A percentile compares a stretch with the other conserved stretches of the same genome.
These are phyloP conservation scores for Hololepta plana DNA, from an alignment of 2,888 invertebrate species.

Conservation along the genomic window DNA sequence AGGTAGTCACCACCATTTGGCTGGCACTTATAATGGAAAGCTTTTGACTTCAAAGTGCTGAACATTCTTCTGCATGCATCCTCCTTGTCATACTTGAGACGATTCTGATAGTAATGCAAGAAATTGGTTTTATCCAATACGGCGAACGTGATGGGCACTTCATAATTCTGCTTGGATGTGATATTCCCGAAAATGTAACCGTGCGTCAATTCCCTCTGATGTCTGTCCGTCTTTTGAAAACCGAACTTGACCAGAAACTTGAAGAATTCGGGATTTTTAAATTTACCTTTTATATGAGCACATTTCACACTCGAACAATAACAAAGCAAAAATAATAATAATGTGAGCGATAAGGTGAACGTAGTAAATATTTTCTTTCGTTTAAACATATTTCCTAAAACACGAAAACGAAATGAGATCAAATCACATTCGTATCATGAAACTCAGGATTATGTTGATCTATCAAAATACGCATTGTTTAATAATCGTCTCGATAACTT, in stretches of 20 bases:
- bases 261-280: slow-evolving; percentile 58
- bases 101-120: slow-evolving; percentile 75
- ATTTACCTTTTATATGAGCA: slow-evolving; percentile 45
- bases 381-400: too few relatives aligned
- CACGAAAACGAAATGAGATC: too few relatives aligned
- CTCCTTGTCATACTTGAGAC: slow-evolving; percentile 43
- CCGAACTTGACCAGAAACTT: slow-evolving; percentile 90
- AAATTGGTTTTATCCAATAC: slow-evolving; percentile 79
- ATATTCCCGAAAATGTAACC: slow-evolving; percentile 96
- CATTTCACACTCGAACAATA: too few relatives aligned
- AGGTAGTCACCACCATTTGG: slow-evolving; percentile 61
- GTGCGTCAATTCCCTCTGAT: slow-evolving; percentile 68
- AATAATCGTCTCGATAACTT: too few relatives aligned
- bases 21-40: slow-evolving; percentile 73
- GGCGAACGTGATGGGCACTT: slow-evolving; percentile 62
- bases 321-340: too few relatives aligned
- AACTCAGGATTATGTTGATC: too few relatives aligned
- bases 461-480: too few relatives aligned
- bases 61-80: slow-evolving; percentile 77
- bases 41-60: slow-evolving; percentile 57
- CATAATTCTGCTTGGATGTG: slow-evolving; percentile 49
- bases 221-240: slow-evolving; percentile 85
- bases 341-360: too few relatives aligned
- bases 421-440: too few relatives aligned
- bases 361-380: too few relatives aligned